These are phyloP conservation scores for Ostrea edulis DNA, from an alignment of 1,140 invertebrate species.

Conservation along the genomic window DNA sequence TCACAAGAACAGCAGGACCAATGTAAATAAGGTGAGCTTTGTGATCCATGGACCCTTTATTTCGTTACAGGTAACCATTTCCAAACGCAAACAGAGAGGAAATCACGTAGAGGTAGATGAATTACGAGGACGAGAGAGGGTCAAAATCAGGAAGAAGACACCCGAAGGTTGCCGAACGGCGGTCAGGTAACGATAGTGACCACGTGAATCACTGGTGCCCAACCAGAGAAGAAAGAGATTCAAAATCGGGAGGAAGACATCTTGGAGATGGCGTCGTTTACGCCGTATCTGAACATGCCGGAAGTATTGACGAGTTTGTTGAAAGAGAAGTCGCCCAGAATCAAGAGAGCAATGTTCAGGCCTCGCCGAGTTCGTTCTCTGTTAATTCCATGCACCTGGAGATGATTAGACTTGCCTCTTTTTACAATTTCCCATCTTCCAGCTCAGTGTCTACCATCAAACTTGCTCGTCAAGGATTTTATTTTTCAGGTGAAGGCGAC, in stretches of 20 bases:
- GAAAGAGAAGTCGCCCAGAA: background rate
- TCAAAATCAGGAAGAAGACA: background rate
- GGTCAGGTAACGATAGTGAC: background rate
- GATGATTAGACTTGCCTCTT: background rate
- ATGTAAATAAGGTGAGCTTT: no score
- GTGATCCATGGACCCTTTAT: no score
- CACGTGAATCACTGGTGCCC: background rate
- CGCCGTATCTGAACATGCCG: background rate
- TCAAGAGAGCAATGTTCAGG: background rate
- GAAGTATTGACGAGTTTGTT: background rate
- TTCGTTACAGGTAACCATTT: background rate
- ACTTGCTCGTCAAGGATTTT: conserved; percentile 48
- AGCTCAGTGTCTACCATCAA: conserved; percentile 3
- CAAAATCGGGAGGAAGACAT: background rate
- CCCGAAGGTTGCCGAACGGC: background rate
- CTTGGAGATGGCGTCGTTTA: background rate
- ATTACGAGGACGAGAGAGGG: conserved; percentile 5
- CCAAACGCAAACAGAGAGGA: conserved; percentile 87
- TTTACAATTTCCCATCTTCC: conserved; percentile 31
- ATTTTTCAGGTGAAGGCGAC: conserved; percentile 20
- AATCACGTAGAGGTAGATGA: conserved; percentile 83
- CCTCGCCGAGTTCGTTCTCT: background rate
- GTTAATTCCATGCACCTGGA: background rate
- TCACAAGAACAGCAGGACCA: no score
- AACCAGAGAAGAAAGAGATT: background rate